Evolutionary conservation across 2,797 vertebrate species (phyloP).

Genomic region (Eulemur mongoz): DNA sequence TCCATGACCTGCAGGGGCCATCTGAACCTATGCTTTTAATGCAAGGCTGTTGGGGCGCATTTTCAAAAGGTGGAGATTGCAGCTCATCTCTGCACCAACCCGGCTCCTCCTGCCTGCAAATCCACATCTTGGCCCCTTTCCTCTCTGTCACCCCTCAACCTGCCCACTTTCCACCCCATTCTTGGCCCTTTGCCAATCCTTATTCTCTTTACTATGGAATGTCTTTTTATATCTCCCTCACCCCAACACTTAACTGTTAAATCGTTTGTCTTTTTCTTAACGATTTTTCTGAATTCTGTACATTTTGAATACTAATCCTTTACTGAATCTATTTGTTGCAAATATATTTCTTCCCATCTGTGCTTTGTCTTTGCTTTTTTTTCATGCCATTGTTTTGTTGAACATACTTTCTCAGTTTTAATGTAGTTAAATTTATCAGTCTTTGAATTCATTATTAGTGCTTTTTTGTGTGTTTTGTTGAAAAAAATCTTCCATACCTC

Average conservation of each 20-base stretch:
- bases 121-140: neutral
- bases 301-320: constrained; percentile 31
- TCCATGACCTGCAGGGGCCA: neutral
- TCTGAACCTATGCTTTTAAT: neutral
- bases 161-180: neutral
- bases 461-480: neutral
- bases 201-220: neutral
- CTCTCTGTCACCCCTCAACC: neutral
- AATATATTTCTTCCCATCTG: constrained; percentile 35
- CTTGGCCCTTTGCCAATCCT: neutral
- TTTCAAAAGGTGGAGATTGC: neutral
- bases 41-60: neutral
- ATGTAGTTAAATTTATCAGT: constrained; percentile 8
- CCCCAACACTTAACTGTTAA: neutral
- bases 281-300: constrained; percentile 1
- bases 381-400: constrained; percentile 1
- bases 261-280: constrained; percentile 21
- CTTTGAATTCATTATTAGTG: constrained; percentile 54
- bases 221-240: neutral
- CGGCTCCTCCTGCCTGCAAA: neutral
- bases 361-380: constrained; percentile 1
- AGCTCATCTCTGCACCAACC: neutral
- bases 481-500: neutral
- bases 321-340: neutral
- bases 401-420: constrained; percentile 47